A percentile compares a stretch with the other conserved stretches of the same genome.
Evolutionary conservation across 1,140 invertebrate genomes (phyloP).

Genomic region (Dendrolimus kikuchii): DNA sequence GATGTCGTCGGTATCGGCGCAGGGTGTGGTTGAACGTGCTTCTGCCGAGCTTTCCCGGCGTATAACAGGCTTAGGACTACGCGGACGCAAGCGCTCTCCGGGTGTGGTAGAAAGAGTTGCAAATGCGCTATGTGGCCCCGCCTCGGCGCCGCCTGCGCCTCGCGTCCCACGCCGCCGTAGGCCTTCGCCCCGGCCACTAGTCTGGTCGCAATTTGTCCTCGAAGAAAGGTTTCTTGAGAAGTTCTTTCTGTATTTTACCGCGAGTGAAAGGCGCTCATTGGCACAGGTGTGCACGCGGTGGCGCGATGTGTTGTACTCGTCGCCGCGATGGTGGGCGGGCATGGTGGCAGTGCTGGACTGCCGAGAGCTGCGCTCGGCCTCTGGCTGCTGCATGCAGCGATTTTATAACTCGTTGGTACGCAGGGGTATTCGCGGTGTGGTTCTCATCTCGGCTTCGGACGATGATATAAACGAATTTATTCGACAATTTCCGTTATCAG

Average conservation of each 20-base stretch:
- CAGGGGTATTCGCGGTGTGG: constrained; percentile 88
- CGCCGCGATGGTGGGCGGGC: constrained; percentile 87
- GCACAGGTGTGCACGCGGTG: constrained; percentile 89
- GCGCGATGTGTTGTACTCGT: constrained; percentile 89
- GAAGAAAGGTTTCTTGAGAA: constrained; percentile 88
- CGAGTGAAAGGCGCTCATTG: constrained; percentile 82
- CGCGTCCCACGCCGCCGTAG: constrained; percentile 44
- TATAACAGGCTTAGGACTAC: constrained; percentile 87
- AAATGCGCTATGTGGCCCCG: constrained; percentile 83
- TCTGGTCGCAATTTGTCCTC: constrained; percentile 84
- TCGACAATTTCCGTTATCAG: constrained; percentile 85
- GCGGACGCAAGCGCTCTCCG: constrained; percentile 77
- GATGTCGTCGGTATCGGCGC: constrained; percentile 78
- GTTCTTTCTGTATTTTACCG: constrained; percentile 90
- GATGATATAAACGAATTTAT: constrained; percentile 92
- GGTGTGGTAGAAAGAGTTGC: constrained; percentile 88
- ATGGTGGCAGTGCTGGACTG: constrained; percentile 88
- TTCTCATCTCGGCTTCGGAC: constrained; percentile 88
- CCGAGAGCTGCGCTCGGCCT: constrained; percentile 80
- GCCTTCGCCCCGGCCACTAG: constrained; percentile 62
- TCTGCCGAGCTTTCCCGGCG: constrained; percentile 89
- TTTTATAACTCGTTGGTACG: constrained; percentile 88
- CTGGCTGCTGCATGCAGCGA: constrained; percentile 78
- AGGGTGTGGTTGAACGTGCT: constrained; percentile 89
- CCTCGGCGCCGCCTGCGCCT: constrained; percentile 34